These are phyloP conservation scores for Zophobas atratus DNA, from an alignment of 1,140 invertebrate species.

Conservation along the genomic window DNA sequence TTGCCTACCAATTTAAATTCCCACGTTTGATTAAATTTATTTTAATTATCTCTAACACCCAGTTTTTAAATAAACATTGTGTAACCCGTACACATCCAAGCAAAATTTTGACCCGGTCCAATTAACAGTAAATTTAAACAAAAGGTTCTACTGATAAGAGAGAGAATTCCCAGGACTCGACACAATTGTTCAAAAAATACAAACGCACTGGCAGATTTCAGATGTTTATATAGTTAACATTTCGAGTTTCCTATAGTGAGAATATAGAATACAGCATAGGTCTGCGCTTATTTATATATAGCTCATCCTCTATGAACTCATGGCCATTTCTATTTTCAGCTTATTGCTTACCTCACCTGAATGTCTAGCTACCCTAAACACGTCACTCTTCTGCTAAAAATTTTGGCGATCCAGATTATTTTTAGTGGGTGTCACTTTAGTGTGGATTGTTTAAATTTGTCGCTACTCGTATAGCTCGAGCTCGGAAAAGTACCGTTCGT, in stretches of 20 bases:
- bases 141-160: too few relatives aligned
- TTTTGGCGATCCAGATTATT: constrained; percentile 9
- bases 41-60: not conserved
- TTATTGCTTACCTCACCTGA: constrained; percentile 49
- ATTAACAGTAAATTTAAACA: too few relatives aligned
- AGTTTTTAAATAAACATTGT: too few relatives aligned
- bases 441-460: constrained; percentile 1
- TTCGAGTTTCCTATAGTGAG: constrained; percentile 26
- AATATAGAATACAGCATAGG: constrained; percentile 42
- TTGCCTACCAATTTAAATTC: constrained; percentile 14
- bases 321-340: constrained; percentile 51
- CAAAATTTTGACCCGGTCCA: too few relatives aligned
- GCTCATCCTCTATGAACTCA: constrained; percentile 47
- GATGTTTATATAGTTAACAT: constrained; percentile 27
- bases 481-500: too few relatives aligned
- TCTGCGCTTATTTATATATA: constrained; percentile 49
- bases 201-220: constrained; percentile 3
- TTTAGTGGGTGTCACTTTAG: constrained; percentile 24
- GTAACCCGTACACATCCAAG: too few relatives aligned
- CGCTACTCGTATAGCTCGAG: not conserved
- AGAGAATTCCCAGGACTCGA: not conserved
- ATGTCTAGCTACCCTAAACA: constrained; percentile 42
- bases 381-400: constrained; percentile 28
- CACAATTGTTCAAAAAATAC: constrained; percentile 14
- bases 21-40: not conserved